Percentiles rank a stretch among this genome's conserved stretches.
Evolutionary conservation across 2,797 vertebrate species (phyloP).

Genomic region (Ceryle rudis): DNA sequence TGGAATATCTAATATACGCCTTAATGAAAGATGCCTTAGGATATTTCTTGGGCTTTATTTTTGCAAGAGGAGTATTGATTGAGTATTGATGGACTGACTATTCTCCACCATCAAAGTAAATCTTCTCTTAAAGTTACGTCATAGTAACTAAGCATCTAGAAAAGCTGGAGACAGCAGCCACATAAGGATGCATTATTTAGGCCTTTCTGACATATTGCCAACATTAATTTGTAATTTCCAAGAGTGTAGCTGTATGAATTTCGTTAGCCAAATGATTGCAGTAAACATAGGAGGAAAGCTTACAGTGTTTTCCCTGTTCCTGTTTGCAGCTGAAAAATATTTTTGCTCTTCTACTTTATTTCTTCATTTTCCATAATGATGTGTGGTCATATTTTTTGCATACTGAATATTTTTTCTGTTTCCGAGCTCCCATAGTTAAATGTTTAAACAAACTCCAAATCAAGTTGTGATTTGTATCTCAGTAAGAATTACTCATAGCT

Average conservation of each 20-base stretch:
- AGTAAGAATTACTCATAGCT: background rate
- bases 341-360: background rate
- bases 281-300: background rate
- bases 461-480: background rate
- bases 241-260: background rate
- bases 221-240: background rate
- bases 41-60: background rate
- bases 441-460: background rate
- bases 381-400: background rate
- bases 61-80: background rate
- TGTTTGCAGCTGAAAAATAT: background rate
- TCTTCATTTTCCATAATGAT: background rate
- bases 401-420: background rate
- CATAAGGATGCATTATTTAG: rapidly evolving
- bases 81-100: background rate
- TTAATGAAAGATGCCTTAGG: background rate
- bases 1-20: background rate
- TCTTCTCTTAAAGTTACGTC: background rate
- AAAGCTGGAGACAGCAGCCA: background rate
- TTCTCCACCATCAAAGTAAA: background rate
- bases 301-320: background rate
- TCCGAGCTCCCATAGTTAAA: background rate
- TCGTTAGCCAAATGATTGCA: background rate
- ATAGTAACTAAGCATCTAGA: background rate
- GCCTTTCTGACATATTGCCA: background rate